Conservation (phyloP, 2,888 invertebrate genomes). For the Leucophora obtusa region DNA sequence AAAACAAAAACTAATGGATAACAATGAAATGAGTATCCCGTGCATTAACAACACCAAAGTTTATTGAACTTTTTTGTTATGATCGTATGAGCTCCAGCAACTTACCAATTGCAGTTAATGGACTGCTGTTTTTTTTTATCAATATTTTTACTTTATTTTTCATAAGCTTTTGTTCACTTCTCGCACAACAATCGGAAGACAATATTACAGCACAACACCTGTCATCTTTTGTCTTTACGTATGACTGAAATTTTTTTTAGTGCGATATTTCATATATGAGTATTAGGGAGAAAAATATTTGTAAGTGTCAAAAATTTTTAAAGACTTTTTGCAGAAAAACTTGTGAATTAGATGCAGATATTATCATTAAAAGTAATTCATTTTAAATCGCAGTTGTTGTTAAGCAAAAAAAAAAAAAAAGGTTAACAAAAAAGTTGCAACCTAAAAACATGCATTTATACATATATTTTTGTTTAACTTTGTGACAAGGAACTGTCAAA, state of each 20-base stretch:
- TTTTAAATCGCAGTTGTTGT: too few species aligned
- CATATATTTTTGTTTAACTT: slow-evolving; percentile 35
- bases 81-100: slow-evolving; percentile 12
- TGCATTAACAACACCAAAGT: background rate
- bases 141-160: background rate
- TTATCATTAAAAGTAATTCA: too few species aligned
- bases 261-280: slow-evolving; percentile 1
- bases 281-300: background rate
- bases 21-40: background rate
- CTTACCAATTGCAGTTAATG: slow-evolving; percentile 14
- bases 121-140: background rate
- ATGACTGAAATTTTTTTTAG: slow-evolving; percentile 16
- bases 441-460: too few species aligned
- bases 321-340: too few species aligned
- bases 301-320: too few species aligned
- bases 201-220: slow-evolving; percentile 39
- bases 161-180: background rate
- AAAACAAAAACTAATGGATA: background rate
- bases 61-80: slow-evolving; percentile 22
- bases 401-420: too few species aligned
- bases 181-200: slow-evolving; percentile 2
- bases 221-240: slow-evolving; percentile 43
- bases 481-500: slow-evolving; percentile 55
- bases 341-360: too few species aligned
- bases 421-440: too few species aligned